phyloP scores from a whole-genome alignment of 2,888 invertebrate species.

The Anagyrus pseudococci region DNA sequence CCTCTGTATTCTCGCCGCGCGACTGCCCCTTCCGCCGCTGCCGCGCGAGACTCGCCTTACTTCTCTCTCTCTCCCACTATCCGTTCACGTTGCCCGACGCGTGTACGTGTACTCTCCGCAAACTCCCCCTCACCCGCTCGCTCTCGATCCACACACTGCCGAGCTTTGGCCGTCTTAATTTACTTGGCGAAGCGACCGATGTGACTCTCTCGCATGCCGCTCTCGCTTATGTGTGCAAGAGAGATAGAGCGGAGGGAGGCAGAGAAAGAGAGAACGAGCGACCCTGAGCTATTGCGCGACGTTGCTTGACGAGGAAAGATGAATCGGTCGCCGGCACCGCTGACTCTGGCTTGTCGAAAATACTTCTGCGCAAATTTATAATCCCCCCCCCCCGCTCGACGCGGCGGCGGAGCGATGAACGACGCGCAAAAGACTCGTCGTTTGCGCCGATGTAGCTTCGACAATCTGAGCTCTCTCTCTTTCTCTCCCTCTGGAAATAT shows the following conservation, averaged over 20 bases:
- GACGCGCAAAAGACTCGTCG: too few species aligned
- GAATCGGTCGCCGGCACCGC: not conserved
- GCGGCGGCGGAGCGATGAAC: conserved; percentile 10
- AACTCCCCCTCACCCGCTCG: too few species aligned
- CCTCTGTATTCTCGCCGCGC: not conserved
- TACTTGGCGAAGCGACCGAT: conserved; percentile 17
- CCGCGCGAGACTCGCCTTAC: not conserved
- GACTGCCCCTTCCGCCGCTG: not conserved
- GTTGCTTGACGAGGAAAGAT: not conserved
- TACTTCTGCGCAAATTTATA: not conserved
- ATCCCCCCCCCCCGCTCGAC: too few species aligned
- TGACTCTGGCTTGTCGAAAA: not conserved
- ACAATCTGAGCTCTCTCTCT: too few species aligned
- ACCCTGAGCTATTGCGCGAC: conserved; percentile 16
- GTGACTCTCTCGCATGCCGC: too few species aligned
- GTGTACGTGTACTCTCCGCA: not conserved
- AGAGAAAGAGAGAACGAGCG: too few species aligned
- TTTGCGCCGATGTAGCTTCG: too few species aligned
- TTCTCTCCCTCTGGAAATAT: too few species aligned
- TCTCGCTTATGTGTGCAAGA: too few species aligned
- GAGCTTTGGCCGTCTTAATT: conserved; percentile 23
- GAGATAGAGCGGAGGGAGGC: too few species aligned
- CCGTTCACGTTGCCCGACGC: not conserved
- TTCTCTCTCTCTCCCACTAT: not conserved
- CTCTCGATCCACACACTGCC: not conserved